phyloP scores from a whole-genome alignment of 2,888 invertebrate species.

The Mayetiola destructor region DNA sequence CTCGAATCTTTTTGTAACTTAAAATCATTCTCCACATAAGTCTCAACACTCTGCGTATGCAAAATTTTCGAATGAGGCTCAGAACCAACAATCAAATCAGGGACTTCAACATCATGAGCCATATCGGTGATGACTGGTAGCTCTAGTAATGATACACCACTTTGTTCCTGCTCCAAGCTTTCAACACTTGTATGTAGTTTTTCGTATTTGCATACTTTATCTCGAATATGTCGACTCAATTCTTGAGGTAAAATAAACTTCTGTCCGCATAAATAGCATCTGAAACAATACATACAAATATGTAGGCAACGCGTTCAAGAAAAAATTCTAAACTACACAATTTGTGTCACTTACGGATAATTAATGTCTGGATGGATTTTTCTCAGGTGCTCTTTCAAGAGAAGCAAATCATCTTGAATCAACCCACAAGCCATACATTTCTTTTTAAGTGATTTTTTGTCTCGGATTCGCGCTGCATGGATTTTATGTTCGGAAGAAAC shows the following conservation, averaged over 20 bases:
- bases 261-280: constrained; percentile 58
- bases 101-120: neutral
- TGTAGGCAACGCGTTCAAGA: neutral
- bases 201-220: constrained; percentile 37
- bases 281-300: constrained; percentile 27
- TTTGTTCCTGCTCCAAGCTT: neutral
- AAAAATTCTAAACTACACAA: neutral
- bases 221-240: constrained; percentile 53
- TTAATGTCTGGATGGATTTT: constrained; percentile 45
- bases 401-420: constrained; percentile 39
- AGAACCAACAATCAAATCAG: neutral
- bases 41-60: neutral
- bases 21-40: neutral
- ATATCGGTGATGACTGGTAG: neutral
- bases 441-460: constrained; percentile 35
- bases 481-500: constrained; percentile 49
- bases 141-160: neutral
- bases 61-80: neutral
- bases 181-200: neutral
- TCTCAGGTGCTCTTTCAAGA: constrained; percentile 48
- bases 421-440: constrained; percentile 47
- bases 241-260: constrained; percentile 58
- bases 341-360: constrained; percentile 39
- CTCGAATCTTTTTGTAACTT: neutral
- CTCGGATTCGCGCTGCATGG: constrained; percentile 37